A percentile compares a stretch with the other conserved stretches of the same genome.
Evolutionary conservation across 2,113 vertebrate species (phyloP).

Genomic region (Columba livia): DNA sequence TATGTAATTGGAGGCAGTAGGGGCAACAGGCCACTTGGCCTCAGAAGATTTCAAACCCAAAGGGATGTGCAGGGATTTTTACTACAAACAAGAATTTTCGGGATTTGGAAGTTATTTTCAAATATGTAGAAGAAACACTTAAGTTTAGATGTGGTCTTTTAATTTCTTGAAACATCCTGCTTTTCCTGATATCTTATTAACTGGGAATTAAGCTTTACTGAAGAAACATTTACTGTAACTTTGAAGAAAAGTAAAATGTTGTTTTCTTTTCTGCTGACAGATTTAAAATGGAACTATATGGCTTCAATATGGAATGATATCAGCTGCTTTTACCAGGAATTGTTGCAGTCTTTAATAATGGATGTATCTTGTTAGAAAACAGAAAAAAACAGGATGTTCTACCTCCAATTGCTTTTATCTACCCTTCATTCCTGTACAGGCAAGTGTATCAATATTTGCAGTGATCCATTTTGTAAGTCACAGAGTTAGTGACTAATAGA

Average conservation of each 20-base stretch:
- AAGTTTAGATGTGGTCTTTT: background rate
- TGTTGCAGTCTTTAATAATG: conserved; percentile 42
- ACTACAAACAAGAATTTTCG: background rate
- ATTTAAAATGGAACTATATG: background rate
- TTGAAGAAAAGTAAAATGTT: background rate
- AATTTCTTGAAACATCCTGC: background rate
- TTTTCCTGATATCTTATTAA: background rate
- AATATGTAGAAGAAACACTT: background rate
- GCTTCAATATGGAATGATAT: conserved; percentile 2
- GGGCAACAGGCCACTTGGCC: background rate
- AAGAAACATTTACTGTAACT: background rate
- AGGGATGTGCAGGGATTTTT: background rate
- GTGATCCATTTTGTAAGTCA: background rate
- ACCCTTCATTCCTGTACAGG: background rate
- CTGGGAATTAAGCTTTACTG: background rate
- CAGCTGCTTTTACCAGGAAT: conserved; percentile 22
- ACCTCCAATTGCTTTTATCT: conserved; percentile 29
- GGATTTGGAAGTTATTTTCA: background rate
- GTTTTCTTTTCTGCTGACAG: background rate
- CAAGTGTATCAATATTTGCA: background rate
- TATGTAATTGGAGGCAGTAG: background rate
- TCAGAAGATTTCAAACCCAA: background rate
- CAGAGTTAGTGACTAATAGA: background rate
- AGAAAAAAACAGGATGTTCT: conserved; percentile 6
- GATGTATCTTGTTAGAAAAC: conserved; percentile 3